Evolutionary conservation across 37 sponge, comb jelly and placozoan species (phyloP).

Genomic region (Halichondria panicea): DNA sequence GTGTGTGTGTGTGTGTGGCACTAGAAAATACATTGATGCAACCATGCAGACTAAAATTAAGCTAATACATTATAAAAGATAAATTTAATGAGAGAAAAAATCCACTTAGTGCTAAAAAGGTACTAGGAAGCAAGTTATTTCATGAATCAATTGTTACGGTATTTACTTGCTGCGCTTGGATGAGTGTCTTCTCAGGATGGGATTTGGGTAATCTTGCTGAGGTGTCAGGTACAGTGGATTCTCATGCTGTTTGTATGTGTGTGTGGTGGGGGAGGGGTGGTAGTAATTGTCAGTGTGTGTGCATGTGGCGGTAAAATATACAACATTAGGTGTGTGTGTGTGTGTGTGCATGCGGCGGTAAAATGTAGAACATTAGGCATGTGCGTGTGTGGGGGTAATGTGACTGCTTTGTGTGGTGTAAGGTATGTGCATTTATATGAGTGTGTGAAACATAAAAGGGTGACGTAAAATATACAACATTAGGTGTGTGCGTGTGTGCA

Average conservation of each 20-base stretch:
- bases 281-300: neutral
- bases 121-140: neutral
- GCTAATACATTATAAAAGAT: no score
- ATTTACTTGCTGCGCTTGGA: neutral
- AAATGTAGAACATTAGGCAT: neutral
- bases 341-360: neutral
- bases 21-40: no score
- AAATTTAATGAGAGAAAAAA: no score
- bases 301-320: neutral
- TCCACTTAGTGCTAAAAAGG: no score
- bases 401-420: neutral
- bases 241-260: conserved; percentile 22
- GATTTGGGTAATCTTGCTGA: conserved; percentile 31
- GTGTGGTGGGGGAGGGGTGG: neutral
- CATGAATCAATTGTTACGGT: conserved; percentile 15
- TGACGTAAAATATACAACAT: neutral
- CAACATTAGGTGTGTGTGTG: neutral
- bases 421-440: neutral
- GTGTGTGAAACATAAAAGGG: no score
- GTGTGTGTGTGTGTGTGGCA: no score
- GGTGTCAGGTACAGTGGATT: conserved; percentile 32
- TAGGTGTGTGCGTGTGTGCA: neutral
- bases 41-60: no score
- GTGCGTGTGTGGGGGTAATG: neutral
- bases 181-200: conserved; percentile 1